Base-by-base conservation (phyloP, 2,113 vertebrate genomes). In the Petroica traversi region DNA sequence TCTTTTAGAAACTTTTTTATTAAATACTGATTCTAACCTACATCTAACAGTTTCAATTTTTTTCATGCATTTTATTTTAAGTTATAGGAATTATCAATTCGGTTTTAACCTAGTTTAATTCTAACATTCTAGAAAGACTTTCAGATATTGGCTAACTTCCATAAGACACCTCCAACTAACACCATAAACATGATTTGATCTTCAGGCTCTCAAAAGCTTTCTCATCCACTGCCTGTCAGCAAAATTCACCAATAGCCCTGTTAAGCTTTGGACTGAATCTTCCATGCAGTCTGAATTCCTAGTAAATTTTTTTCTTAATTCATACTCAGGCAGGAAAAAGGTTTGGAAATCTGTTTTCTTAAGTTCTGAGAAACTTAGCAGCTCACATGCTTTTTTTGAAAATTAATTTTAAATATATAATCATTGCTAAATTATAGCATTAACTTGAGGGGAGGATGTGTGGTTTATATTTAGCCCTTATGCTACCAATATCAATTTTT, bases 381-480 rank as follows among this genome's bases (percentile, higher is more conserved):
- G 63, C 41, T 85, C 59, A 57, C 8, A 68, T 0, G 1, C 4
- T 78, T 57, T 59, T 83, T 94, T 28, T 68, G 58, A 90, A n/a
- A 85, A 81, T 55, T 22, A 0, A 71, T 92, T 85, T 89, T 5
- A 77, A 92, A 89, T 72, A 86, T 19, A 86, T 52, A 93, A 62
- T 87, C 36, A 46, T 38, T 58, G 51, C 46, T 89, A 89, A 94
- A 89, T 91, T 85, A 87, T 6, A 92, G 51, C 34, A 82, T 83
- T 69, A 92, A 46, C 34, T 72, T 73, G 33, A 83, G n/a, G 46
- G 29, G 6, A 95, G 3, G 25, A 73, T 76, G 83, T 75, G 66
- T 84, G 57, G 40, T 89, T 92, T 95, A 82, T 72, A 91, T 64
- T 91, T 74, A 91, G 76, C 24, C 52, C 34, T 87, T 81, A 86